Percentiles rank a stretch among this genome's conserved stretches.
Evolutionary conservation across 2,797 vertebrate species (phyloP).

Genomic region (Miichthys miiuy): DNA sequence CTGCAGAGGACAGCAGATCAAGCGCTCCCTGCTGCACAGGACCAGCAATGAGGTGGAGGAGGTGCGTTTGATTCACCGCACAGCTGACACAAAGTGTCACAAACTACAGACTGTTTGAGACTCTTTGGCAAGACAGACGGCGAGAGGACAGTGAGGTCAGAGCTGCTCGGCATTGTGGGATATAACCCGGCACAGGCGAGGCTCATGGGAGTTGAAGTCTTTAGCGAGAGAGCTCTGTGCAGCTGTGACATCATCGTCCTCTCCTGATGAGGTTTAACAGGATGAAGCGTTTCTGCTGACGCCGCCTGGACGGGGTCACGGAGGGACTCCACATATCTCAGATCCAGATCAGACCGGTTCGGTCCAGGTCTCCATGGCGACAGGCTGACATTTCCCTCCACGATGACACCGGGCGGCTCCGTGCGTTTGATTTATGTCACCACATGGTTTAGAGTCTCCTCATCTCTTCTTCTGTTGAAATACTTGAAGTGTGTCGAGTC

Average conservation of each 20-base stretch:
- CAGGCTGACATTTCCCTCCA: neutral
- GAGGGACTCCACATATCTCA: no score
- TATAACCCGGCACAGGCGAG: neutral
- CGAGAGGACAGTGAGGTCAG: constrained; percentile 1
- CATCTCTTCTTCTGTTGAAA: constrained; percentile 1
- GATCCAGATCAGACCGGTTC: no score
- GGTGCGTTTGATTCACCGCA: neutral
- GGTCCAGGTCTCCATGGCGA: no score
- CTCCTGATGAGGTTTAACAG: neutral
- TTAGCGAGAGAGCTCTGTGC: neutral
- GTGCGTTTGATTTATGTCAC: neutral
- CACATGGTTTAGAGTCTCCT: neutral
- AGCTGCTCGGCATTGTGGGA: constrained; percentile 32
- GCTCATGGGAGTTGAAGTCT: neutral
- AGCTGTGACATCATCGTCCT: constrained; percentile 23
- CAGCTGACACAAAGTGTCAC: neutral
- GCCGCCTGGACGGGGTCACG: no score
- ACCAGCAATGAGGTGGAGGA: neutral
- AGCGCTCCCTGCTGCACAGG: neutral
- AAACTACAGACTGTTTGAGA: constrained; percentile 11
- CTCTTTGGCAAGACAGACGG: neutral
- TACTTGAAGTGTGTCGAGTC: constrained; percentile 43
- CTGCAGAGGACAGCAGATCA: constrained; percentile 16
- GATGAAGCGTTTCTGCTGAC: no score
- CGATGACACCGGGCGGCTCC: neutral